These are phyloP conservation scores for Dicrostonyx torquatus DNA, from an alignment of 2,797 vertebrate species.

Conservation along the genomic window DNA sequence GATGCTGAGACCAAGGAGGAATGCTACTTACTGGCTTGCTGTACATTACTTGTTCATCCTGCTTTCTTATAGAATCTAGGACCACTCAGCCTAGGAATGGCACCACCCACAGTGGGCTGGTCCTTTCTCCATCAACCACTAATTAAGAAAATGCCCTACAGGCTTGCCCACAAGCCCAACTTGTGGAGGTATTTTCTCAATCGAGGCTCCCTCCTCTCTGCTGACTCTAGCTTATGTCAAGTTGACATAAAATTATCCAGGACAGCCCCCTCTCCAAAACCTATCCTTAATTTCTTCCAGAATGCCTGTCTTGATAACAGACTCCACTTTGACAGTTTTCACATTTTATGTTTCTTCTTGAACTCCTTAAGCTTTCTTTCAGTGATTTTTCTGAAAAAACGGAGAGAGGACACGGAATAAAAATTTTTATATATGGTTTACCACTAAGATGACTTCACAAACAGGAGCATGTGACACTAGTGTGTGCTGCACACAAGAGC, in stretches of 20 bases:
- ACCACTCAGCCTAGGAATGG: background rate
- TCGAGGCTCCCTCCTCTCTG: background rate
- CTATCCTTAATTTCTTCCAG: background rate
- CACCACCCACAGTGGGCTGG: background rate
- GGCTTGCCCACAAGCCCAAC: background rate
- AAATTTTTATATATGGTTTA: background rate
- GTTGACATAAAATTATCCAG: background rate
- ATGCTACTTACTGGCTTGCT: background rate
- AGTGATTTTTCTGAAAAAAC: constrained; percentile 49
- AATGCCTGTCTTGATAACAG: background rate
- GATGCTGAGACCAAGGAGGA: background rate
- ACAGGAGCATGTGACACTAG: background rate
- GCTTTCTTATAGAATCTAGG: background rate
- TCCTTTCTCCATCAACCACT: background rate
- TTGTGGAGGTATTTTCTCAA: background rate
- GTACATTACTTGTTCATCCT: background rate
- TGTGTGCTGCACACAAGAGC: background rate
- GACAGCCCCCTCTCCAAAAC: background rate
- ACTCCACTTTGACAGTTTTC: background rate
- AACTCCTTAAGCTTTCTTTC: background rate
- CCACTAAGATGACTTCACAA: constrained; percentile 24
- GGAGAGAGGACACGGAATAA: constrained; percentile 14
- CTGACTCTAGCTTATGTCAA: background rate
- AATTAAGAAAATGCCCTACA: background rate
- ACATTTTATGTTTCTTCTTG: background rate